Evolutionary conservation across 2,888 invertebrate species (phyloP), one percentile per base, ranked within the genome.

Genomic region (Aphrophora alni): DNA sequence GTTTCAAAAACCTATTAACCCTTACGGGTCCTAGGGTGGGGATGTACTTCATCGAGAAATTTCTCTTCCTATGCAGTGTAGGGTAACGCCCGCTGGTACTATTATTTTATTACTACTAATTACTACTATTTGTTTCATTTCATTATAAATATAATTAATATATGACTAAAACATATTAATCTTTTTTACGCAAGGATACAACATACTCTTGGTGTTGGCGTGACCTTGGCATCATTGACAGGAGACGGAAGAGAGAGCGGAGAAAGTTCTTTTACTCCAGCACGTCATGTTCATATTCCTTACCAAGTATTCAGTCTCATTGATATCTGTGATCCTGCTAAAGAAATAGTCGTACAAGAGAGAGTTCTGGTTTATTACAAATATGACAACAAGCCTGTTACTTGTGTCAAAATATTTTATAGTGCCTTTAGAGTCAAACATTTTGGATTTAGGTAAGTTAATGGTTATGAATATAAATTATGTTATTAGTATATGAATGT

Each of bases 401-500:
- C 98, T 87, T 99, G 99, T 87, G 96, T 99, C 0, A 99, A 99
- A 89, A 97, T 98, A 85, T 98, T 99, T 87, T 94, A 95, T 80
- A 95, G 97, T 82, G 93, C 93, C 82, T 95, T 93, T 86, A 92
- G 94, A 82, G 93, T 95, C 0, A 98, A 98, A 87, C 95, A 95
- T 17, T 92, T 98, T 85, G 98, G 97, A 10, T 95, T 98, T 86
- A 91, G 90, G 90, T 90, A 82, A 87, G 81, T 77, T 27, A 14
- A n/a, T n/a, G n/a, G n/a, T n/a, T n/a, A n/a, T n/a, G n/a, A n/a
- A n/a, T n/a, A n/a, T n/a, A n/a, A n/a, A n/a, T n/a, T n/a, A n/a
- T n/a, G n/a, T n/a, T n/a, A n/a, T n/a, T n/a, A n/a, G n/a, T n/a
- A n/a, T n/a, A n/a, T n/a, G n/a, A n/a, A n/a, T n/a, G n/a, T n/a